Base-by-base conservation (phyloP, 2,888 invertebrate species). In the Halictus quadricinctus region DNA sequence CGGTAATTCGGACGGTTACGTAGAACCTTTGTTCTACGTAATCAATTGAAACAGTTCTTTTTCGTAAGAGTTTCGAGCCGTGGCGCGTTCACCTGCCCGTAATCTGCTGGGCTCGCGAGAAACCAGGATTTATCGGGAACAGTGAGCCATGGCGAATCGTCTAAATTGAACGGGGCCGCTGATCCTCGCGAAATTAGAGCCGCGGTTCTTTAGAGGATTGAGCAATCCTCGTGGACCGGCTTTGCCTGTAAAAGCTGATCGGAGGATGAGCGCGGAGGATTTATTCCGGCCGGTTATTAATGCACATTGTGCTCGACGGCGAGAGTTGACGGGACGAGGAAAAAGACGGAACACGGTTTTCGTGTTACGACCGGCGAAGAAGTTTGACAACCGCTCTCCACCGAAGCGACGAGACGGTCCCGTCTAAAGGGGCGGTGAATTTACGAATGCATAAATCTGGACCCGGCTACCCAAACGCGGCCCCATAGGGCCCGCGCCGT, bases 381-480 rank as follows among this genome's bases (percentile, higher is more conserved):
- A 64, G 64, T 41, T 66, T 15, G 82, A 72, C 79, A 46, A 72
- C 41, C 60, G 43, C 25, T 70, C 43, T 29, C 41, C 69, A 8
- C 36, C 66, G 64, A 41, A 69, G 41, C 43, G 36, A 73, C 60
- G 54, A 81, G 58, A 70, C 54, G 58, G 18, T n/a, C 25, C 60
- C 29, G 25, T 48, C 66, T 21, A 79, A 83, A 81, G 73, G 75
- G 85, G 87, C 81, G 83, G 80, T 46, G 72, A 78, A 86, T 86
- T 86, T 86, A 86, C 85, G 76, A 66, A 79, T 81, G 79, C 78
- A 86, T 86, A 85, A 86, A 86, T 86, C 79, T 66, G 66, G 13
- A 0, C 21, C 69, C 48, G 74, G 58, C 80, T 72, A 54, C 58
- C 60, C 72, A 75, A 50, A 58, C 21, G 54, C 29, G 43, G 2